A percentile compares a stretch with the other conserved stretches of the same genome.
phyloP scores from a whole-genome alignment of 2,113 vertebrate genomes.

The Pelodiscus sinensis region DNA sequence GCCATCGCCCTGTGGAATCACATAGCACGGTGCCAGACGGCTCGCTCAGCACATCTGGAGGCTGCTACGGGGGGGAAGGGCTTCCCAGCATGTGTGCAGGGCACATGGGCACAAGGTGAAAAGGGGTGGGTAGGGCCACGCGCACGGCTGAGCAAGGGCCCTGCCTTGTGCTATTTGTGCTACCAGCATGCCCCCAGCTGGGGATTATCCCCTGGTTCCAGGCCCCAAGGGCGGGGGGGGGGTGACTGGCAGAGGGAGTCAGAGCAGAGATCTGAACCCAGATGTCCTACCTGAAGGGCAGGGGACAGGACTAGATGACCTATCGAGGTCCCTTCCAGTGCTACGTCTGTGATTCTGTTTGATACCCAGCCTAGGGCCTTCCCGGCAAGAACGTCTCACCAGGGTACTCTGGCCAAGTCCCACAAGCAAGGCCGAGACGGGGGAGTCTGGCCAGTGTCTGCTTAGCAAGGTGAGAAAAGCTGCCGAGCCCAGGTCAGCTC shows the following conservation, averaged over 20 bases:
- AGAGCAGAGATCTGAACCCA: neutral
- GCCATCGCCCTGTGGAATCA: neutral
- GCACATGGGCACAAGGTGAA: neutral
- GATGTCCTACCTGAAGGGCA: neutral
- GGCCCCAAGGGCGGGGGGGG: neutral
- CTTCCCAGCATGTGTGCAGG: neutral
- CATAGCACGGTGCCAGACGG: neutral
- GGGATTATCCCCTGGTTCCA: neutral
- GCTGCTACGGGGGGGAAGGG: neutral
- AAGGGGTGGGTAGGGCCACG: neutral
- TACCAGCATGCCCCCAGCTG: neutral
- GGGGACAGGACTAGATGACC: too few species aligned
- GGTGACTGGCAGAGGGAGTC: neutral
- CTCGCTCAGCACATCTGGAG: neutral
- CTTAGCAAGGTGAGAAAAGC: neutral
- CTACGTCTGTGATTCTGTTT: neutral
- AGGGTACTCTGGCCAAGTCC: neutral
- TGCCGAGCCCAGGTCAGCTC: neutral
- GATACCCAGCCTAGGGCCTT: neutral
- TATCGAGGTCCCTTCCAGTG: neutral
- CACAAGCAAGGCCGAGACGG: neutral
- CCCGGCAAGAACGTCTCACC: neutral
- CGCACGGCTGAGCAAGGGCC: neutral
- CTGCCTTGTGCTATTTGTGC: neutral
- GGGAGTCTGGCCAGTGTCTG: neutral